Conservation (phyloP, 2,797 vertebrate genomes). For the Sebastes taczanowskii region DNA sequence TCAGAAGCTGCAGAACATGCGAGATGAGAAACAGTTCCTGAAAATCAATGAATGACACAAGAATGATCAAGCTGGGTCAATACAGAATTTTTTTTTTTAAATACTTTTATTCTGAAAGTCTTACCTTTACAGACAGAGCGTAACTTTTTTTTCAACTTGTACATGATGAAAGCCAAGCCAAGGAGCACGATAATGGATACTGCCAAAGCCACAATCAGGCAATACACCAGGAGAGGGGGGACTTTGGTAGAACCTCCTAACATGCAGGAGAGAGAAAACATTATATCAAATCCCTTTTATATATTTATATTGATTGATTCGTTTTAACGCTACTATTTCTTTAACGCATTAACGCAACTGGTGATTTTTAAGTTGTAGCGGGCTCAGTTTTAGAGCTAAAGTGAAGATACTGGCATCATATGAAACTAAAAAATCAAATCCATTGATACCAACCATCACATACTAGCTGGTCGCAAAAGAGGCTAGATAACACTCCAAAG, state of each 20-base stretch:
- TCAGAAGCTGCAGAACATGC: conserved; percentile 7
- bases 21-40: conserved; percentile 18
- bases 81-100: rapidly evolving
- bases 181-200: conserved; percentile 19
- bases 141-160: conserved; percentile 14
- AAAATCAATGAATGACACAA: neutral
- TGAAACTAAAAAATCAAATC: no score
- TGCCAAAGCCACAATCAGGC: conserved; percentile 14
- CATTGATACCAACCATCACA: no score
- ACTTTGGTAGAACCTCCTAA: neutral
- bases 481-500: no score
- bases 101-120: neutral
- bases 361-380: no score
- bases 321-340: no score
- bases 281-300: neutral
- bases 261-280: neutral
- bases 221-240: neutral
- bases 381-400: no score
- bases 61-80: neutral
- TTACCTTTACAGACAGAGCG: conserved; percentile 41
- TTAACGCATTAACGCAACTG: no score
- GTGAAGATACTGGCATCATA: no score
- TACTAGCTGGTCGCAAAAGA: no score
- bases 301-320: neutral
- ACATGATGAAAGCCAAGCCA: conserved; percentile 15